Conservation (phyloP, 2,888 invertebrate genomes). For the Brachypalpus laphriformis region DNA sequence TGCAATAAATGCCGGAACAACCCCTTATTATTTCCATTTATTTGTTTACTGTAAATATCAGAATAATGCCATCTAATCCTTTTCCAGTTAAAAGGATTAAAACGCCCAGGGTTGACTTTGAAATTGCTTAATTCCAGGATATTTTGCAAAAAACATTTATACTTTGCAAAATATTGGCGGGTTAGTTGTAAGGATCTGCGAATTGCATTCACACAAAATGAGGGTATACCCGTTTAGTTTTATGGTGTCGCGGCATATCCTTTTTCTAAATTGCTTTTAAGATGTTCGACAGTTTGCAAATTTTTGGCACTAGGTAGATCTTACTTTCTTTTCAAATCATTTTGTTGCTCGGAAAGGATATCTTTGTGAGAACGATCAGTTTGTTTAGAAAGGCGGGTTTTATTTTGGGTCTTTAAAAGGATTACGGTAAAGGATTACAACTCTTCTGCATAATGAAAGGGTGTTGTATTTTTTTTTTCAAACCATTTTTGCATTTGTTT, state of each 20-base stretch:
- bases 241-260: conserved; percentile 43
- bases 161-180: not conserved
- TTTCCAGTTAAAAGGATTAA: conserved; percentile 78
- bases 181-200: conserved; percentile 3
- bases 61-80: conserved; percentile 80
- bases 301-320: conserved; percentile 33
- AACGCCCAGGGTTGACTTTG: conserved; percentile 55
- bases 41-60: conserved; percentile 81
- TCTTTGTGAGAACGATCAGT: not conserved
- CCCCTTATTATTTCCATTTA: conserved; percentile 20
- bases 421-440: conserved; percentile 82
- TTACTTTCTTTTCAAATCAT: conserved; percentile 12
- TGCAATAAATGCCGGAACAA: conserved; percentile 43
- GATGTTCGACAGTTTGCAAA: conserved; percentile 52
- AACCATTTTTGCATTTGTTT: conserved; percentile 39
- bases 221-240: conserved; percentile 38
- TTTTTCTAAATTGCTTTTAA: not conserved
- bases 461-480: conserved; percentile 51
- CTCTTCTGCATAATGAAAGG: conserved; percentile 73
- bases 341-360: not conserved
- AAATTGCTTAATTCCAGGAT: conserved; percentile 6
- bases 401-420: conserved; percentile 82
- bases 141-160: conserved; percentile 6
- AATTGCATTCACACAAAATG: conserved; percentile 16
- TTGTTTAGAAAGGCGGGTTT: conserved; percentile 79